phyloP scores from a whole-genome alignment of 2,888 invertebrate genomes.

The Limenitis camilla region DNA sequence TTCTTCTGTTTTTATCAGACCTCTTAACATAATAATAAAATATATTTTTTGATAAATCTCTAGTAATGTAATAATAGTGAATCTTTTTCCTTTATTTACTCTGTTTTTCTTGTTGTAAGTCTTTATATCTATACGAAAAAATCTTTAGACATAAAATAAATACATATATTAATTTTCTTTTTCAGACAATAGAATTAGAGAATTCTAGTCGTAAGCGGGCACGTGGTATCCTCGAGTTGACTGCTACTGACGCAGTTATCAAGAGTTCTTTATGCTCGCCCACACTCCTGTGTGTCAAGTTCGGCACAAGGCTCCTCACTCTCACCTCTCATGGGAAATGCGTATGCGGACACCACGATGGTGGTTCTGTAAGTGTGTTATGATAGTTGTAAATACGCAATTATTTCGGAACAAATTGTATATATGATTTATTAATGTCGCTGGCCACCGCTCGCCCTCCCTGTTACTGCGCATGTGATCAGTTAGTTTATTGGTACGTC shows the following conservation, averaged over 20 bases:
- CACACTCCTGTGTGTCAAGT: constrained; percentile 34
- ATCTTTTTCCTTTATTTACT: too few relatives aligned
- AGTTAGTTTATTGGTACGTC: neutral
- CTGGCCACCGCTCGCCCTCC: too few relatives aligned
- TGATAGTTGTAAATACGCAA: neutral
- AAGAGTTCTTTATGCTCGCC: constrained; percentile 40
- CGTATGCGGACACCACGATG: constrained; percentile 43
- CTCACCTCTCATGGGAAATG: constrained; percentile 44
- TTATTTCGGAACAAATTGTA: too few relatives aligned
- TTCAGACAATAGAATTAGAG: constrained; percentile 52
- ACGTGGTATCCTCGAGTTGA: constrained; percentile 45
- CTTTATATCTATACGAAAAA: too few relatives aligned
- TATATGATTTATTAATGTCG: too few relatives aligned
- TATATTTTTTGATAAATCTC: too few relatives aligned
- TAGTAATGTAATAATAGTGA: too few relatives aligned
- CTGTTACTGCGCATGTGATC: too few relatives aligned
- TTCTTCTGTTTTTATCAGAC: too few relatives aligned
- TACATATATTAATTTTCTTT: neutral
- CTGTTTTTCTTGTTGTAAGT: too few relatives aligned
- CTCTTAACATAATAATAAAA: too few relatives aligned
- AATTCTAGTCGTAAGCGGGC: constrained; percentile 38
- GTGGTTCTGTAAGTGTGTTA: constrained; percentile 34
- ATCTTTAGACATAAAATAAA: too few relatives aligned
- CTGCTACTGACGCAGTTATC: constrained; percentile 39
- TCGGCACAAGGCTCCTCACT: constrained; percentile 37